A percentile compares a stretch with the other conserved stretches of the same genome.
phyloP scores from a whole-genome alignment of 2,113 vertebrate genomes.

The Cyanoderma ruficeps region DNA sequence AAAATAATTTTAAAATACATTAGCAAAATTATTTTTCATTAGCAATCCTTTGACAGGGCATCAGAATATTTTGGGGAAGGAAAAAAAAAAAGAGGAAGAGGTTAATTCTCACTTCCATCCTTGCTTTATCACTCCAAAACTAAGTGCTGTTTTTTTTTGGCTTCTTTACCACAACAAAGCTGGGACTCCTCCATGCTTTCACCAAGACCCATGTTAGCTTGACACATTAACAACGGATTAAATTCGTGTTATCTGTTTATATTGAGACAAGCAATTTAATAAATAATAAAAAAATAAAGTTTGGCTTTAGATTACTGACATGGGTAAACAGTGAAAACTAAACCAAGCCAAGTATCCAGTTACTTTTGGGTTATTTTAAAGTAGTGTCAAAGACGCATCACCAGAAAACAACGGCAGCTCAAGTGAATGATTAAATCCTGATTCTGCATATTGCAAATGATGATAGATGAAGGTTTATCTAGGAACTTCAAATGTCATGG shows the following conservation, averaged over 20 bases:
- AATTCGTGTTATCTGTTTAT: background rate
- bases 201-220: background rate
- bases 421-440: background rate
- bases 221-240: background rate
- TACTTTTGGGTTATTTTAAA: background rate
- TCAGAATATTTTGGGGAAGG: background rate
- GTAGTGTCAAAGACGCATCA: background rate
- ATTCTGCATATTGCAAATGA: background rate
- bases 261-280: background rate
- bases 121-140: background rate
- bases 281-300: rapidly evolving
- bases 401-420: background rate
- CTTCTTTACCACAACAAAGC: background rate
- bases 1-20: background rate
- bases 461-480: background rate
- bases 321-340: background rate
- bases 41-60: background rate
- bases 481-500: background rate
- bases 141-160: background rate
- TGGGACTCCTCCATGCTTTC: background rate
- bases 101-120: background rate
- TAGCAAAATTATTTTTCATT: background rate
- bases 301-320: background rate
- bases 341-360: background rate
- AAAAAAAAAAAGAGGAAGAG: background rate